A percentile compares a stretch with the other conserved stretches of the same genome.
phyloP scores from a whole-genome alignment of 2,797 vertebrate species.

The Otolemur crassicaudatus region DNA sequence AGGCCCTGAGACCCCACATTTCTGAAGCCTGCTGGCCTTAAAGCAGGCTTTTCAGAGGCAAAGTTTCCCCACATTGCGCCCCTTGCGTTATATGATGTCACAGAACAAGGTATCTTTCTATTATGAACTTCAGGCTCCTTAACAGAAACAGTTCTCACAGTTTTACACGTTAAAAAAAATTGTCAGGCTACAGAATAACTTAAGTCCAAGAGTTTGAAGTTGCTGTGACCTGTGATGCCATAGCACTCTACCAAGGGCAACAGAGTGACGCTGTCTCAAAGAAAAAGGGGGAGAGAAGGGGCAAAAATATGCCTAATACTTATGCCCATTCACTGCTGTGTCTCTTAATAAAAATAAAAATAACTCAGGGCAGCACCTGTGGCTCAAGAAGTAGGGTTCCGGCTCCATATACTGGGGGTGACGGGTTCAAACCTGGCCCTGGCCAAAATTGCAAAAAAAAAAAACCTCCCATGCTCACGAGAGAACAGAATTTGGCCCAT shows the following conservation, averaged over 20 bases:
- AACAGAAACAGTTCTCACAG: background rate
- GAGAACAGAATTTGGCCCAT: too few species aligned
- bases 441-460: background rate
- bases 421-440: too few species aligned
- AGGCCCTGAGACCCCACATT: background rate
- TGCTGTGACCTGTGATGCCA: background rate
- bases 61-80: background rate
- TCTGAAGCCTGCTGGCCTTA: background rate
- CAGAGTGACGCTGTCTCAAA: too few species aligned
- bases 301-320: background rate
- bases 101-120: background rate
- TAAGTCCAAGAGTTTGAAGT: background rate
- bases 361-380: too few species aligned
- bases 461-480: rapidly evolving
- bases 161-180: background rate
- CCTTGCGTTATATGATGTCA: background rate
- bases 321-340: rapidly evolving
- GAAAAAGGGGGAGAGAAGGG: too few species aligned
- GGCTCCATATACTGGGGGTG: too few species aligned
- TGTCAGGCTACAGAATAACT: too few species aligned
- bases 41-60: background rate
- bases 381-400: too few species aligned
- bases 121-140: background rate
- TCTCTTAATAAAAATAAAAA: background rate
- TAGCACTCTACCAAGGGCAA: too few species aligned